Base-by-base conservation (phyloP, 2,113 vertebrate genomes). In the Numida meleagris region DNA sequence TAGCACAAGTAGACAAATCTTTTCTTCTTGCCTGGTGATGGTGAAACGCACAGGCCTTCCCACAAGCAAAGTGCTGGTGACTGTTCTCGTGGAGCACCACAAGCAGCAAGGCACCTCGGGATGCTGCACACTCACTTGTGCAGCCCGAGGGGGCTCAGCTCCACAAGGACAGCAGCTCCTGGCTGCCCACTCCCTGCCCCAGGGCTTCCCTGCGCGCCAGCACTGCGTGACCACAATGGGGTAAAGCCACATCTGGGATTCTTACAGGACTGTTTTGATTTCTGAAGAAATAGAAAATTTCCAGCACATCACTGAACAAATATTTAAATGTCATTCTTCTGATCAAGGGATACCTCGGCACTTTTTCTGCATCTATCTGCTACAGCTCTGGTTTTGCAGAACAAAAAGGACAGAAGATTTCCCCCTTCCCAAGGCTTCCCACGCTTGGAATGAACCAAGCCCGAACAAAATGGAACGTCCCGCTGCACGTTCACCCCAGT, bases 61-160 rank as follows among this genome's bases (percentile, higher is more conserved):
- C 55, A 27, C 0, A 3, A 40, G 36, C 19, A 3, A 12, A 15
- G 3, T 12, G 57, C 5, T 2, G 0, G 70, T 3, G 2, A 4
- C 34, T 12, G 0, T 1, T 12, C 6, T 16, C 2, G 3, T 33
- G 65, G 8, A 71, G 50, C 21, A 23, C 3, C 43, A 4, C 33
- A 4, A 0, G 14, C 66, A 36, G 48, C 77, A 31, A 29, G 51
- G 51, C 16, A 14, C 53, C 29, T 19, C 9, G 31, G 53, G 36
- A 36, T 62, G 59, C 24, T 34, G 36, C 59, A 38, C 59, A 25
- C 59, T 25, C 59, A 21, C 36, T 12, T 10, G 10, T 10, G 18
- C 59, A 40, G 59, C 36, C 59, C 3, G 16, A 16, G 4, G 15
- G 59, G 10, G 34, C 24, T 62, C 59, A 38, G 55, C 18, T 17